A percentile compares a stretch with the other conserved stretches of the same genome.
These are phyloP conservation scores for Babyrousa celebensis DNA, from an alignment of 2,797 vertebrate species.

Conservation along the genomic window DNA sequence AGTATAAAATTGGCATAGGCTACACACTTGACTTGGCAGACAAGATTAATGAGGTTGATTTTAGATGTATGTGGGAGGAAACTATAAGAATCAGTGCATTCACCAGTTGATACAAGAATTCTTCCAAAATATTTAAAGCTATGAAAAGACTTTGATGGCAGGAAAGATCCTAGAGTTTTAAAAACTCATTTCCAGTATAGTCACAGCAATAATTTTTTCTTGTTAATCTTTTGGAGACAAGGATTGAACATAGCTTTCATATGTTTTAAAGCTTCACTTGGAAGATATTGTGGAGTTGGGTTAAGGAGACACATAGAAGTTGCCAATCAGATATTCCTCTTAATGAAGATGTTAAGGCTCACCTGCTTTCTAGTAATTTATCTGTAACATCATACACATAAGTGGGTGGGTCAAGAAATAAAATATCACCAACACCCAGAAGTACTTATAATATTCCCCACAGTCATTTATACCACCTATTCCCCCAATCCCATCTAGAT, in stretches of 20 bases:
- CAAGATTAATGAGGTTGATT: neutral
- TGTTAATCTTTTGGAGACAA: neutral
- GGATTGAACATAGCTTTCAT: neutral
- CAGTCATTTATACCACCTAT: neutral
- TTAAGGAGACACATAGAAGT: neutral
- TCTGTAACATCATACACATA: neutral
- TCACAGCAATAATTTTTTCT: neutral
- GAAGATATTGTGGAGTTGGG: neutral
- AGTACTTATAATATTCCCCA: neutral
- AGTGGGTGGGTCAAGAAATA: neutral
- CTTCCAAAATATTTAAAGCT: neutral
- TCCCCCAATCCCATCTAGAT: no score
- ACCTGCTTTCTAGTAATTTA: neutral
- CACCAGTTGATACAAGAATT: neutral
- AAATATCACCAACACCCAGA: neutral
- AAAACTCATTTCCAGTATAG: neutral
- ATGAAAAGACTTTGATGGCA: neutral
- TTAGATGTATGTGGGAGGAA: slow-evolving; percentile 18
- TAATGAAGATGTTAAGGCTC: neutral
- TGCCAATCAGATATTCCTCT: neutral
- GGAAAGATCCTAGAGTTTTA: neutral
- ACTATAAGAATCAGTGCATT: neutral
- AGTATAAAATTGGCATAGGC: neutral
- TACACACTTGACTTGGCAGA: slow-evolving; percentile 11
- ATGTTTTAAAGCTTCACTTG: neutral